phyloP scores from a whole-genome alignment of 2,888 invertebrate genomes.

The Perizoma flavofasciatum region DNA sequence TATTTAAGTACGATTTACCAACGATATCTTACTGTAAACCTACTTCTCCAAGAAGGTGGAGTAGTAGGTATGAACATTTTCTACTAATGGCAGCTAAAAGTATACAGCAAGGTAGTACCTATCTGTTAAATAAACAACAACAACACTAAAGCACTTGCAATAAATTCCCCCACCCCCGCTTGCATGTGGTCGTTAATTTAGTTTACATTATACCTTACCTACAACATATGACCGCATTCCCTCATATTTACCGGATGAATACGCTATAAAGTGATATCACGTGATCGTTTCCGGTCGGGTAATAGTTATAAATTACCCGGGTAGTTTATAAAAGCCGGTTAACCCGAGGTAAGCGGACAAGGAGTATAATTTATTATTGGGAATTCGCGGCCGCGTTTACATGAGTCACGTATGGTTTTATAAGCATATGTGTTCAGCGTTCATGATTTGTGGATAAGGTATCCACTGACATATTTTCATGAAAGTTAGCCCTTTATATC shows the following conservation, averaged over 20 bases:
- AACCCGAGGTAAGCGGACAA: constrained; percentile 83
- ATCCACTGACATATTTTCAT: neutral
- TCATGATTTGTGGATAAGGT: constrained; percentile 5
- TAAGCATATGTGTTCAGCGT: constrained; percentile 30
- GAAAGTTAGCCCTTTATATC: no score
- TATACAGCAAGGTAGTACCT: neutral
- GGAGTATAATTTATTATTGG: constrained; percentile 82
- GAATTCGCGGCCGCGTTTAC: constrained; percentile 77
- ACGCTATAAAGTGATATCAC: constrained; percentile 83
- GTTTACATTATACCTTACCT: constrained; percentile 53
- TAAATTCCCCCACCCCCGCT: constrained; percentile 34
- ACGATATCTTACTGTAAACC: no score
- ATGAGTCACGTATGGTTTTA: constrained; percentile 59
- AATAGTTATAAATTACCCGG: constrained; percentile 83
- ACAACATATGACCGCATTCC: constrained; percentile 67
- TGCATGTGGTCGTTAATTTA: constrained; percentile 40
- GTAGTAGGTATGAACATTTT: no score
- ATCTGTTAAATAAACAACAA: neutral
- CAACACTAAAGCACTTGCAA: constrained; percentile 17
- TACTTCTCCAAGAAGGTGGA: no score
- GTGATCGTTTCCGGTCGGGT: constrained; percentile 80
- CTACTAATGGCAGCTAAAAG: no score
- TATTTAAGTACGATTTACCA: no score
- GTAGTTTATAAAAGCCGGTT: constrained; percentile 84
- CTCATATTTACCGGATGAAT: constrained; percentile 80